Conservation (phyloP, 1,140 invertebrate genomes). For the Lepidurus arcticus region DNA sequence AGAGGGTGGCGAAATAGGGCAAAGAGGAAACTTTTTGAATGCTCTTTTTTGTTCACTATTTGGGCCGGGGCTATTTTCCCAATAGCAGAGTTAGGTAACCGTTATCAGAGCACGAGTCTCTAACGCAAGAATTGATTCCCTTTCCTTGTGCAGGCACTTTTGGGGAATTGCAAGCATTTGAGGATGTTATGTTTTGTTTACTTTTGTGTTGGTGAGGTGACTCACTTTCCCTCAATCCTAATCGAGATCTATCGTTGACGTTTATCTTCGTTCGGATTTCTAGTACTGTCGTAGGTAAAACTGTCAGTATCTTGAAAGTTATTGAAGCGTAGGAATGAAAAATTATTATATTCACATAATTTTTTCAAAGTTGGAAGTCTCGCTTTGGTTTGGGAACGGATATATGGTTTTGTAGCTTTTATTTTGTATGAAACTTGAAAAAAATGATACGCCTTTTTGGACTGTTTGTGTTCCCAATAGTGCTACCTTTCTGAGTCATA, state of each 20-base stretch:
- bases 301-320: too few species aligned
- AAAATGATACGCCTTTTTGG: neutral
- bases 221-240: neutral
- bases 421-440: too few species aligned
- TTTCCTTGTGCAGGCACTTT: neutral
- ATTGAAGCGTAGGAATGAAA: too few species aligned
- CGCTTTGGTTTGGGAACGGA: too few species aligned
- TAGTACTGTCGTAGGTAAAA: too few species aligned
- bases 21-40: slow-evolving; percentile 11
- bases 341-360: too few species aligned
- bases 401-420: too few species aligned
- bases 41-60: slow-evolving; percentile 6
- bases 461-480: neutral
- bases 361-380: too few species aligned
- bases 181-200: neutral
- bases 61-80: neutral
- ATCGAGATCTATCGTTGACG: too few species aligned
- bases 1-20: slow-evolving; percentile 20
- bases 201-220: neutral
- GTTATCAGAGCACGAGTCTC: slow-evolving; percentile 13
- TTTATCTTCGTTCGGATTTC: too few species aligned
- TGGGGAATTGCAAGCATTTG: neutral
- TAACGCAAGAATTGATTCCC: slow-evolving; percentile 4
- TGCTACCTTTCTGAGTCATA: neutral
- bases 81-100: neutral